Evolutionary conservation across 2,797 vertebrate genomes (phyloP).

Genomic region (Halcyon smyrnensis): DNA sequence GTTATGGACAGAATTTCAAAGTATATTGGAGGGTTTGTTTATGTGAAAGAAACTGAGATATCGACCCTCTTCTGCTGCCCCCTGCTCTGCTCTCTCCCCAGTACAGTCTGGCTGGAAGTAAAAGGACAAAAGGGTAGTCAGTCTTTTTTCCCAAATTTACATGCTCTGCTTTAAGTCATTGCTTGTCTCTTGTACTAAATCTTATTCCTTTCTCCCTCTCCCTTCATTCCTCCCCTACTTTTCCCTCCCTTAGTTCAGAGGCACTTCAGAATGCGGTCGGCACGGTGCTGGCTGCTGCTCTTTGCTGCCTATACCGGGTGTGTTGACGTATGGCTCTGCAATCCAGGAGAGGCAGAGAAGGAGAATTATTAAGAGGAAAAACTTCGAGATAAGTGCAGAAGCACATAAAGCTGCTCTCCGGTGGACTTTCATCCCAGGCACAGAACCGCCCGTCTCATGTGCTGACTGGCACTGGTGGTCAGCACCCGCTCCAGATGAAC

Average conservation of each 20-base stretch:
- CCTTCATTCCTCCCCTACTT: no score
- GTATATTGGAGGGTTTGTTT: background rate
- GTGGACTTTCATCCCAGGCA: fast-evolving
- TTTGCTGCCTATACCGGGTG: background rate
- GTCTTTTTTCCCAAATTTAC: background rate
- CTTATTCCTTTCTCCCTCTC: background rate
- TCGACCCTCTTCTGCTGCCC: background rate
- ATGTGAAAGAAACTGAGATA: background rate
- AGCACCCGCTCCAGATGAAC: fast-evolving
- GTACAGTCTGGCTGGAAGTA: background rate
- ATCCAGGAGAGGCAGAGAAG: background rate
- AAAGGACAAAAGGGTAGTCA: background rate
- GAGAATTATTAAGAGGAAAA: no score
- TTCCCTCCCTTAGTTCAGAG: background rate
- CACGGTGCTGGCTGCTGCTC: fast-evolving
- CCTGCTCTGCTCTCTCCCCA: fast-evolving
- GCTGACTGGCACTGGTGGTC: fast-evolving
- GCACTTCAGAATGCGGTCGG: fast-evolving
- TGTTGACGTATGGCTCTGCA: fast-evolving
- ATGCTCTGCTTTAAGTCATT: fast-evolving
- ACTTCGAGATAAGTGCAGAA: background rate
- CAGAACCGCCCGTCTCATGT: fast-evolving
- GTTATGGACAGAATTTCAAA: background rate
- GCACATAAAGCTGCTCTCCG: fast-evolving
- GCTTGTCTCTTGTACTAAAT: background rate